A percentile compares a stretch with the other conserved stretches of the same genome.
Conservation (phyloP, 2,797 vertebrate genomes). For the Hybognathus amarus region DNA sequence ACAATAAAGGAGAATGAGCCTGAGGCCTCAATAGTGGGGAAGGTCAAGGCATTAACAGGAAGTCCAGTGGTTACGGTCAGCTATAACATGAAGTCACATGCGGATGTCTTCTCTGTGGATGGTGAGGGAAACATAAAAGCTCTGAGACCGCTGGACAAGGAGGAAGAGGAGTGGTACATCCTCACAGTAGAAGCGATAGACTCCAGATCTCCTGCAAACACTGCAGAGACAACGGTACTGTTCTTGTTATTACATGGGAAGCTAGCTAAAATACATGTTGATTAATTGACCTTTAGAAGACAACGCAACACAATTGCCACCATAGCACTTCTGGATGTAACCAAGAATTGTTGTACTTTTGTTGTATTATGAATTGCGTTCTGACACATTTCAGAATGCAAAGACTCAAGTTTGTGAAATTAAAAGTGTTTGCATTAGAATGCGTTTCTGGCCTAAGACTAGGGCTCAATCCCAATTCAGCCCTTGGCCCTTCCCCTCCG, state of each 20-base stretch:
- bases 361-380: neutral
- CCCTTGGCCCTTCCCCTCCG: too few species aligned
- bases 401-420: neutral
- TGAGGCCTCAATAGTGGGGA: constrained; percentile 65
- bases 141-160: constrained; percentile 69
- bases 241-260: neutral
- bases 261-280: neutral
- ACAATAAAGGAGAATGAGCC: constrained; percentile 70
- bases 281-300: neutral
- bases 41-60: constrained; percentile 69
- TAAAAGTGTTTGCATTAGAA: neutral
- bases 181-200: constrained; percentile 78
- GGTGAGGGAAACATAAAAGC: constrained; percentile 69
- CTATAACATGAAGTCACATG: constrained; percentile 72
- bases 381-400: neutral
- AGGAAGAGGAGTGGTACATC: constrained; percentile 72
- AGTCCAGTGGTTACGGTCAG: constrained; percentile 58
- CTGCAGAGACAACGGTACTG: constrained; percentile 73
- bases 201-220: constrained; percentile 71
- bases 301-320: neutral
- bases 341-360: neutral
- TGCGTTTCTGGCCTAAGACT: neutral
- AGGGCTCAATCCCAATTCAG: too few species aligned
- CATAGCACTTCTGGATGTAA: neutral
- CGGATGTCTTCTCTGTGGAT: constrained; percentile 72